Conservation (phyloP, 1,140 invertebrate genomes). For the Bombus pascuorum region DNA sequence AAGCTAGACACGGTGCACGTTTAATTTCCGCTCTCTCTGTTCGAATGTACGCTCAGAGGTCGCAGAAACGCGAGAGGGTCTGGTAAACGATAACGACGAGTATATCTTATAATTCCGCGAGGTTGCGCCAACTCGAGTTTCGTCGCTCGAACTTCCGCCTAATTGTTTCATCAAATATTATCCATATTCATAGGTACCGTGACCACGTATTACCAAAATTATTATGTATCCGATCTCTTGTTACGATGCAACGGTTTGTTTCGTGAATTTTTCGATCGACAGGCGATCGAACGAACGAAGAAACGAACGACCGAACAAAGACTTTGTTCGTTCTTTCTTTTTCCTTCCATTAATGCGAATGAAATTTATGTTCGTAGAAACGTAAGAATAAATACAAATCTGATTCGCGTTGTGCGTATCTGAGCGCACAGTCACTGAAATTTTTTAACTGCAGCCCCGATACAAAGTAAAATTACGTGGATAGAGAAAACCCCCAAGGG, state of each 20-base stretch:
- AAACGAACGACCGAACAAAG: no score
- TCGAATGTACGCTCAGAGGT: background rate
- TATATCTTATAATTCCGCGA: slow-evolving; percentile 29
- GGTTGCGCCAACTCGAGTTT: slow-evolving; percentile 5
- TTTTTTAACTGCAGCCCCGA: background rate
- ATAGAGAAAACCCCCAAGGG: background rate
- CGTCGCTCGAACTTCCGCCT: background rate
- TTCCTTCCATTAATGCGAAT: background rate
- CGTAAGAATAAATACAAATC: background rate
- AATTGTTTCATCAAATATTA: background rate
- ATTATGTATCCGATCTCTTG: no score
- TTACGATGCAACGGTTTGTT: background rate
- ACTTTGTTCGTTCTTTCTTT: background rate
- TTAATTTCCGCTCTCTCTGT: slow-evolving; percentile 44
- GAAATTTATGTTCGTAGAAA: background rate
- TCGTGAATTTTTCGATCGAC: no score
- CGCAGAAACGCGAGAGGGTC: slow-evolving; percentile 15
- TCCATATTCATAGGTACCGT: no score
- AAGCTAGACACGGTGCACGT: slow-evolving; percentile 12
- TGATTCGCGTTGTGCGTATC: background rate
- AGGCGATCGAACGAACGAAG: no score
- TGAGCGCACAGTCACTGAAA: no score
- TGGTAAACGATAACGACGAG: slow-evolving; percentile 40
- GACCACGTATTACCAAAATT: background rate
- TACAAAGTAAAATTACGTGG: background rate